Base-by-base conservation (phyloP, 1,140 invertebrate genomes). In the Papilio polyxenes region DNA sequence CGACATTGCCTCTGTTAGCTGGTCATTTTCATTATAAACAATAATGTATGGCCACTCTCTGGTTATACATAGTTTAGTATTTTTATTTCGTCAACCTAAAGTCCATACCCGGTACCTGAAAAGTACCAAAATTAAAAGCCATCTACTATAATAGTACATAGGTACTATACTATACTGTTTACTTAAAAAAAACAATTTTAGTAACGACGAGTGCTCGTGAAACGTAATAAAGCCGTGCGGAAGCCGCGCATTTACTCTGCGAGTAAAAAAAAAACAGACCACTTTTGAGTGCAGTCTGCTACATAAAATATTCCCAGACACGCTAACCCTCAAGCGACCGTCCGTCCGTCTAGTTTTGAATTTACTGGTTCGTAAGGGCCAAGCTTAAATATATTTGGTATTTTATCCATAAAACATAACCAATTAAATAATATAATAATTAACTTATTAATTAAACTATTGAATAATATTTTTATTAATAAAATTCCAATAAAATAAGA, bases 241-340 rank as follows among this genome's bases (percentile, higher is more conserved):
- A 82, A 86, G 85, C 62, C 80, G 82, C 83, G 80, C 79, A 82
- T 31, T 72, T 72, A 72, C 65, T 37, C 31, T 72, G 23, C 31
- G 13, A 72, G 3, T 37, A 23, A 17, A 81, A 81, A 81, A 31
- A 83, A 83, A 83, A 82, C 76, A 74, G 75, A 37, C 31, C 56
- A 72, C 44, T 85, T 81, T 80, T 82, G 79, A 83, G 49, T 56
- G 82, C 75, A 81, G 78, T 69, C 72, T 82, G 82, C 49, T 83
- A 75, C 72, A 82, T 85, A 85, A 85, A 85, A 83, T 85, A 85
- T 85, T 85, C 84, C 56, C 62, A 75, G 79, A 80, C 83, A 83
- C 65, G 65, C 65, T 72, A 11, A 40, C 23, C 31, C 65, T 37
- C 65, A 17, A 72, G 31, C 31, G 23, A 20, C 20, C 59, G 62